phyloP scores from a whole-genome alignment of 2,113 vertebrate genomes.

The Myotis brandtii region DNA sequence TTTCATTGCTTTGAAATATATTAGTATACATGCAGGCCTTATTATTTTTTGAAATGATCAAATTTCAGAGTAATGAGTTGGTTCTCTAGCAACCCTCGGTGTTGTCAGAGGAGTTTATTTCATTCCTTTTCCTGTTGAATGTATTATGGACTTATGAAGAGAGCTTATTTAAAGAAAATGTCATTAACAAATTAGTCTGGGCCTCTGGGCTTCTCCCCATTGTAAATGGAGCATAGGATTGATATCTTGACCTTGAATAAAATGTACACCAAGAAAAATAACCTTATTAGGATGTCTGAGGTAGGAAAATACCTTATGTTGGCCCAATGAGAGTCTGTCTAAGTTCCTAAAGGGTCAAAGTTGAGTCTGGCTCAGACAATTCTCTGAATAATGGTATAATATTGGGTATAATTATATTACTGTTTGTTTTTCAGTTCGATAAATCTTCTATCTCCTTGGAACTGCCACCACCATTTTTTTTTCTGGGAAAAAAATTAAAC shows the following conservation, averaged over 20 bases:
- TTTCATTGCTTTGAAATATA: conserved; percentile 36
- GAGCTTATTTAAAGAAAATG: conserved; percentile 61
- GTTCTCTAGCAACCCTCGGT: neutral
- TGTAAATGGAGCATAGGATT: conserved; percentile 52
- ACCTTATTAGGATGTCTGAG: conserved; percentile 50
- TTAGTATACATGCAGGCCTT: neutral
- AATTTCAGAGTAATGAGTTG: conserved; percentile 46
- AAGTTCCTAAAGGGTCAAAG: neutral
- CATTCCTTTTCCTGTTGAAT: conserved; percentile 19
- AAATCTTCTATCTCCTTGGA: conserved; percentile 35
- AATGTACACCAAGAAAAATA: conserved; percentile 55
- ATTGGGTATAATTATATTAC: neutral
- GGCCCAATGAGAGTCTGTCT: neutral
- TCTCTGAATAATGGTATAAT: conserved; percentile 1
- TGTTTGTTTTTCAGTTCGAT: conserved; percentile 35
- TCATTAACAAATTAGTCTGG: conserved; percentile 53
- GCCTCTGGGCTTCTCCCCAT: conserved; percentile 44
- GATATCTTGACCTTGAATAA: conserved; percentile 41
- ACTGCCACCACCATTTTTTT: neutral
- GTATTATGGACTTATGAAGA: conserved; percentile 44
- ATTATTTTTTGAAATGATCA: neutral
- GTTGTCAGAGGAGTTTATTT: conserved; percentile 45
- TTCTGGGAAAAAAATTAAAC: neutral
- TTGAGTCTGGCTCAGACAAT: conserved; percentile 36
- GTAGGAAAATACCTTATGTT: conserved; percentile 43